Evolutionary conservation across 2,888 invertebrate species (phyloP).

Genomic region (Hipparchia sbordonii): DNA sequence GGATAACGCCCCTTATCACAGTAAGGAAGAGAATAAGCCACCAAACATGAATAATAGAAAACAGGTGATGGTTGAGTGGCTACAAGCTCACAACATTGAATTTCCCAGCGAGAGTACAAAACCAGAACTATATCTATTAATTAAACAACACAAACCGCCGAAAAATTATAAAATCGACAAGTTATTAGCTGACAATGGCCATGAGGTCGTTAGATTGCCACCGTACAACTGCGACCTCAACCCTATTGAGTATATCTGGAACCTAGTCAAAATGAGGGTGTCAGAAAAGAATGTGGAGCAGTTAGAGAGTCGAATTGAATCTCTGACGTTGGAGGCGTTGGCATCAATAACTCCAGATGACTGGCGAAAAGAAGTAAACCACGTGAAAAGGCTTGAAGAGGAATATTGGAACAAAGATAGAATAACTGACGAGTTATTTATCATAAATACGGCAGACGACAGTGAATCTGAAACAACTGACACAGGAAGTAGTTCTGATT

Average conservation of each 20-base stretch:
- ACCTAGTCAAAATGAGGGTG: constrained; percentile 1
- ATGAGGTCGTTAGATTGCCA: constrained; percentile 49
- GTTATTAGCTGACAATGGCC: constrained; percentile 46
- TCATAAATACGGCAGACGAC: constrained; percentile 2
- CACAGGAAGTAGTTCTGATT: neutral
- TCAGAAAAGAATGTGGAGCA: constrained; percentile 4
- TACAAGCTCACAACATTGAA: constrained; percentile 41
- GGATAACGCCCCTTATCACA: too few species aligned
- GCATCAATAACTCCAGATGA: constrained; percentile 3
- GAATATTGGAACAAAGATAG: neutral
- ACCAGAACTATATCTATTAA: constrained; percentile 41
- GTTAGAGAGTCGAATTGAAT: neutral
- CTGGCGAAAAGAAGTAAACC: neutral
- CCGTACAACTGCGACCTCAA: constrained; percentile 53
- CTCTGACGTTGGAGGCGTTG: constrained; percentile 4
- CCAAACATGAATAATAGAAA: constrained; percentile 25
- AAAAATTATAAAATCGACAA: constrained; percentile 48
- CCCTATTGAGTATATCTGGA: constrained; percentile 34
- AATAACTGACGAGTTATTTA: neutral
- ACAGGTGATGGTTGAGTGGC: constrained; percentile 41
- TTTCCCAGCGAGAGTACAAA: constrained; percentile 43
- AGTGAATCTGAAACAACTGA: constrained; percentile 1
- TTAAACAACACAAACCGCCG: constrained; percentile 38
- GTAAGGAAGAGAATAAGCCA: too few species aligned
- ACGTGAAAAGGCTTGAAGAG: neutral